Conservation (phyloP, 1,140 invertebrate genomes). For the Trichogramma pretiosum region DNA sequence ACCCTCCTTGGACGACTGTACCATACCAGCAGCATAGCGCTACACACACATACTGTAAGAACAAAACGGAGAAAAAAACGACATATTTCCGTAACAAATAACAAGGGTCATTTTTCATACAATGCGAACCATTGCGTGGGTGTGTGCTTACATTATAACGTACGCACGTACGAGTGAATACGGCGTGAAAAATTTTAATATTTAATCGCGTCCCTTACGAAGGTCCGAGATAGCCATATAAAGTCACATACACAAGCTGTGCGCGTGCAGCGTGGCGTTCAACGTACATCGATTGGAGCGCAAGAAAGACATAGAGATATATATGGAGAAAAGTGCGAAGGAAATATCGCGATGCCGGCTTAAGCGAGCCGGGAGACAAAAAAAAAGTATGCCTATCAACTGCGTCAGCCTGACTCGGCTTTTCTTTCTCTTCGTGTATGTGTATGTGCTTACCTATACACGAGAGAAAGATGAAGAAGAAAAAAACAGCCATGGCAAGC, state of each 20-base stretch:
- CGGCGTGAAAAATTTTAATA: slow-evolving; percentile 8
- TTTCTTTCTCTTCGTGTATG: too few species aligned
- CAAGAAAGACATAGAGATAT: too few species aligned
- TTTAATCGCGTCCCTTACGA: slow-evolving; percentile 1
- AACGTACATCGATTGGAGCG: background rate
- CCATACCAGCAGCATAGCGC: background rate
- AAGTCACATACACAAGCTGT: background rate
- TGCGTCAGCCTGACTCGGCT: background rate
- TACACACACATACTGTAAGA: background rate
- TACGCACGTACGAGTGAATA: too few species aligned
- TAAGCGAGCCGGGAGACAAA: background rate
- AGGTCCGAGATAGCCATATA: too few species aligned
- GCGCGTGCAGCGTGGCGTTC: background rate
- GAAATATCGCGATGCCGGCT: too few species aligned
- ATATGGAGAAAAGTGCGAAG: too few species aligned
- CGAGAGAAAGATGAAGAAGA: background rate
- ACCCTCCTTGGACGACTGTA: too few species aligned
- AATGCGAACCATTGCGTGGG: background rate
- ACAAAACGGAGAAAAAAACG: slow-evolving; percentile 1
- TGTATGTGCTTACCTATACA: too few species aligned
- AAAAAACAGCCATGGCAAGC: slow-evolving; percentile 1
- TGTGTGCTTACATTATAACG: too few species aligned
- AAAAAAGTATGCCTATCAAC: slow-evolving; percentile 16
- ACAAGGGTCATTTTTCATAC: too few species aligned
- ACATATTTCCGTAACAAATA: slow-evolving; percentile 5